Percentiles rank a stretch among this genome's conserved stretches.
Conservation (phyloP, 2,113 vertebrate species). For the Gasterosteus nipponicus region DNA sequence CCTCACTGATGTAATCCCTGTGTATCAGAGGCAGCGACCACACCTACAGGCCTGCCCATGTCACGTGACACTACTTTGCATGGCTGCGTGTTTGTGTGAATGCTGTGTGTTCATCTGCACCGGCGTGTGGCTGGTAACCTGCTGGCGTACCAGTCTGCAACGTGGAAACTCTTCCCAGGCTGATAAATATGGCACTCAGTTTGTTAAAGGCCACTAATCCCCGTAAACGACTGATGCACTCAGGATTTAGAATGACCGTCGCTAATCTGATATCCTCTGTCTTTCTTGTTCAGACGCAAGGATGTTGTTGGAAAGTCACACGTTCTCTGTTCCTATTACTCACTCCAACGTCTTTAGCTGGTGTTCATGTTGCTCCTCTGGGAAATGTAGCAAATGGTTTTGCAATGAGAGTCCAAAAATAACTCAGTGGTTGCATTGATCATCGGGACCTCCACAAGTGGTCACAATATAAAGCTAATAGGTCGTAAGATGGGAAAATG, state of each 20-base stretch:
- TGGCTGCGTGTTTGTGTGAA: constrained; percentile 39
- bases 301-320: background rate
- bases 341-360: background rate
- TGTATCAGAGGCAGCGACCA: constrained; percentile 56
- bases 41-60: constrained; percentile 72
- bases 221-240: constrained; percentile 39
- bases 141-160: constrained; percentile 5
- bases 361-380: constrained; percentile 1
- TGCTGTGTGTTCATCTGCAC: background rate
- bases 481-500: too few species aligned
- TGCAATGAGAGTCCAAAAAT: background rate
- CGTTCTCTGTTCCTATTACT: background rate
- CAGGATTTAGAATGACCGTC: constrained; percentile 7
- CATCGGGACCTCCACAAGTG: background rate
- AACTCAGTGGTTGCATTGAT: background rate
- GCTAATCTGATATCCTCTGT: constrained; percentile 11
- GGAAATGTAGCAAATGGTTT: background rate
- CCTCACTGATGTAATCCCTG: constrained; percentile 65
- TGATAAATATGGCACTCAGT: background rate
- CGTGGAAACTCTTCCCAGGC: background rate
- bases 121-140: background rate
- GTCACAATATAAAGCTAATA: background rate
- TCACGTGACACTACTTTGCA: constrained; percentile 72
- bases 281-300: background rate
- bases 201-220: constrained; percentile 18